Conservation (phyloP, 1,140 invertebrate species). For the Cyclargus thomasi region DNA sequence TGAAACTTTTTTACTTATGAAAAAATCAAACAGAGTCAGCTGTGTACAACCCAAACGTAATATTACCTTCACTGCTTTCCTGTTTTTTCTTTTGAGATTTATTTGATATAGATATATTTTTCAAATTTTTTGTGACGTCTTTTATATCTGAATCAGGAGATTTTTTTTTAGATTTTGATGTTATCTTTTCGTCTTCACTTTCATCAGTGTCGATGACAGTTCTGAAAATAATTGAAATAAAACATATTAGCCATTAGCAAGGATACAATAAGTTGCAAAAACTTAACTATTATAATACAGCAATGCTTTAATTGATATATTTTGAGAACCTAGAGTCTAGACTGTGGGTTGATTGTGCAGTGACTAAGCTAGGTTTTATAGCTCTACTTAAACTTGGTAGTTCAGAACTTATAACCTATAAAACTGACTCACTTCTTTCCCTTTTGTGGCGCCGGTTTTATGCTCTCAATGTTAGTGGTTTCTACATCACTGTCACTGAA, state of each 20-base stretch:
- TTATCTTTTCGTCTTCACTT: constrained; percentile 67
- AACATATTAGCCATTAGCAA: background rate
- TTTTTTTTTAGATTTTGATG: constrained; percentile 73
- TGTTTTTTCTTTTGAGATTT: constrained; percentile 73
- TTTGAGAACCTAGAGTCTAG: too few species aligned
- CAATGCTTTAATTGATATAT: too few species aligned
- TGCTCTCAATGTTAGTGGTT: constrained; percentile 63
- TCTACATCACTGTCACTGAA: constrained; percentile 76
- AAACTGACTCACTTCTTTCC: constrained; percentile 60
- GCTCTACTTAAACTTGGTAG: too few species aligned
- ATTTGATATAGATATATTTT: constrained; percentile 70
- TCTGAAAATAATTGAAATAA: constrained; percentile 37
- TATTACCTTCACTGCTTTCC: constrained; percentile 61
- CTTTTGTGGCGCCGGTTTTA: constrained; percentile 67
- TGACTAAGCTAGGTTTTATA: too few species aligned
- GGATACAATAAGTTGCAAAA: too few species aligned
- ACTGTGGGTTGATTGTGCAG: too few species aligned
- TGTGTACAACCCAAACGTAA: constrained; percentile 22
- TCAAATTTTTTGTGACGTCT: constrained; percentile 72
- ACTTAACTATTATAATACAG: too few species aligned
- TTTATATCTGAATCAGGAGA: constrained; percentile 60
- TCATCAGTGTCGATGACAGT: constrained; percentile 71
- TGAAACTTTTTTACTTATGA: too few species aligned
- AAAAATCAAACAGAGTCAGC: too few species aligned
- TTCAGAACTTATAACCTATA: constrained; percentile 39